These are phyloP conservation scores for Idaea straminata DNA, from an alignment of 2,888 invertebrate species.

Conservation along the genomic window DNA sequence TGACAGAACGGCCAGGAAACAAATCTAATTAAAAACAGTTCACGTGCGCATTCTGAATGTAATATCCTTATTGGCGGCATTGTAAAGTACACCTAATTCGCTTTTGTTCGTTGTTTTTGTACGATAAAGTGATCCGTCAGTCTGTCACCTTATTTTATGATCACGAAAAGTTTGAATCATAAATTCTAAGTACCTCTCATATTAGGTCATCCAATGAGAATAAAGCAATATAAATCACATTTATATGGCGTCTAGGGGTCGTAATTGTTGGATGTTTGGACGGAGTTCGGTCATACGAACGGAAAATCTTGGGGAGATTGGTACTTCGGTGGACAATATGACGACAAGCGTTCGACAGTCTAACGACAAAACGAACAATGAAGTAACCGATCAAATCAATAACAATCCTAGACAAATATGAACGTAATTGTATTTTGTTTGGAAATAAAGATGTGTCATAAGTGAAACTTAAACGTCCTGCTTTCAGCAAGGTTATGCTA, in stretches of 20 bases:
- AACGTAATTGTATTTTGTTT: neutral
- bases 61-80: neutral
- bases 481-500: conserved; percentile 32
- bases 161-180: conserved; percentile 15
- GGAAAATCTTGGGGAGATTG: conserved; percentile 32
- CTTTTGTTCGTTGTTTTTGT: neutral
- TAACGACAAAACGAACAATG: conserved; percentile 4
- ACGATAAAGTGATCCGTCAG: neutral
- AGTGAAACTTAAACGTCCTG: conserved; percentile 35
- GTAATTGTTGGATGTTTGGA: conserved; percentile 23
- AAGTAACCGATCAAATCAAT: neutral
- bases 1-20: conserved; percentile 35
- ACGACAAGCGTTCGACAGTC: conserved; percentile 23
- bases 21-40: conserved; percentile 49
- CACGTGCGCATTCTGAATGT: conserved; percentile 31
- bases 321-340: conserved; percentile 29
- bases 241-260: conserved; percentile 15
- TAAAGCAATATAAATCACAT: conserved; percentile 26
- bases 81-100: neutral
- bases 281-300: conserved; percentile 31
- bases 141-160: neutral
- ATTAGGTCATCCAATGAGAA: conserved; percentile 28
- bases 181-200: conserved; percentile 7
- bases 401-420: neutral
- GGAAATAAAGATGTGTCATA: conserved; percentile 23